phyloP scores from a whole-genome alignment of 2,888 invertebrate genomes.

The Eudasyphora cyanicolor region DNA sequence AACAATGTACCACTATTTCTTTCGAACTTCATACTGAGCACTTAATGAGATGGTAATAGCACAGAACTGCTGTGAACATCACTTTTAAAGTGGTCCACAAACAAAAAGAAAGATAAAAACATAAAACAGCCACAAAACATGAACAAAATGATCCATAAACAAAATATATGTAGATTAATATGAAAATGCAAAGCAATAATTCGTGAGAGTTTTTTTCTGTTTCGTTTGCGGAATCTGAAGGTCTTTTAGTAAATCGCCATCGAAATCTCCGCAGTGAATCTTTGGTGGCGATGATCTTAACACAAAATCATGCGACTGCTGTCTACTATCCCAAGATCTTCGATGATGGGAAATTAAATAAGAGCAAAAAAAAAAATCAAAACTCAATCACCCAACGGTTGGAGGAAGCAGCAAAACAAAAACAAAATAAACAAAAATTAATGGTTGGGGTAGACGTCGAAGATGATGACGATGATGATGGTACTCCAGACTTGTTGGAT shows the following conservation, averaged over 20 bases:
- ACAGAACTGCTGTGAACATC: no score
- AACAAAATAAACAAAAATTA: neutral
- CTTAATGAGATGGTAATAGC: no score
- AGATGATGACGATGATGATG: neutral
- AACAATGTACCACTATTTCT: no score
- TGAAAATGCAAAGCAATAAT: neutral
- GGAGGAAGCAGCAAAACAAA: neutral
- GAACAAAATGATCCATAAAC: no score
- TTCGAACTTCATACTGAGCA: no score
- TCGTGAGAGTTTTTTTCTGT: neutral
- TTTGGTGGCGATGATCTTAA: conserved; percentile 75
- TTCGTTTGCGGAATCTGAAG: neutral
- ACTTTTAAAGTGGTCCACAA: no score
- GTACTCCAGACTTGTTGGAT: neutral
- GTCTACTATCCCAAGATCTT: conserved; percentile 4
- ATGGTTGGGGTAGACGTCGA: neutral
- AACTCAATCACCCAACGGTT: neutral
- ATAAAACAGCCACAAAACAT: no score
- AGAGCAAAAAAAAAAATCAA: neutral
- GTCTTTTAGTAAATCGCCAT: neutral
- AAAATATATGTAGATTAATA: neutral
- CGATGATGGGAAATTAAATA: conserved; percentile 3
- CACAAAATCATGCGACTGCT: conserved; percentile 74
- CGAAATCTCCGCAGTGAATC: neutral
- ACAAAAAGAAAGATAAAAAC: no score